Conservation (phyloP, 2,797 vertebrate genomes). For the Alcedo quadribrachys region DNA sequence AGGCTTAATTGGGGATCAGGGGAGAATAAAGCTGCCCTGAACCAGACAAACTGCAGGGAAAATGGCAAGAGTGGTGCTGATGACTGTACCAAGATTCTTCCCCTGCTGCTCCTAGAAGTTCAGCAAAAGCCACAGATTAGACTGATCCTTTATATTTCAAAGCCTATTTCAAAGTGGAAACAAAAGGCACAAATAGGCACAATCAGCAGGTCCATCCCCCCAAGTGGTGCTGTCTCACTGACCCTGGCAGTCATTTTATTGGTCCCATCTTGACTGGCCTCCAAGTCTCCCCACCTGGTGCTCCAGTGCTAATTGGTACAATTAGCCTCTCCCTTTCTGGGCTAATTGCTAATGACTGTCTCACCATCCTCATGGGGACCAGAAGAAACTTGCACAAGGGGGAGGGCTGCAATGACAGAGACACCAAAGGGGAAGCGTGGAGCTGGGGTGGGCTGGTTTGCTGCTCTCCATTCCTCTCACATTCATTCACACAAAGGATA, state of each 20-base stretch:
- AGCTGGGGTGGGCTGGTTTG: not conserved
- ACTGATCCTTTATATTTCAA: not conserved
- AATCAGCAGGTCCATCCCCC: not conserved
- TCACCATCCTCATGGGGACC: not conserved
- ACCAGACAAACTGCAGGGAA: accelerated
- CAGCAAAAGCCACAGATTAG: not conserved
- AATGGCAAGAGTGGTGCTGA: not conserved
- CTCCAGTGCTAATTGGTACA: slow-evolving; percentile 45
- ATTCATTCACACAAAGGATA: not conserved
- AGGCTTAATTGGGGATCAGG: not conserved
- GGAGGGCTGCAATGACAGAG: not conserved
- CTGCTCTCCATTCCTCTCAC: not conserved
- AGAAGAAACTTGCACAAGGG: not conserved
- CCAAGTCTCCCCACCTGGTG: slow-evolving; percentile 32
- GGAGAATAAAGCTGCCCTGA: not conserved
- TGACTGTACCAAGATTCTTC: not conserved
- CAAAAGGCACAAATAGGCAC: not conserved
- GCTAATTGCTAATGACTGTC: slow-evolving; percentile 37
- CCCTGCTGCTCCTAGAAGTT: not conserved
- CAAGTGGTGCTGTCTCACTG: not conserved
- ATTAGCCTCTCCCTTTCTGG: slow-evolving; percentile 42
- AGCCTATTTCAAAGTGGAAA: not conserved
- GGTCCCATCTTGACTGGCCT: not conserved
- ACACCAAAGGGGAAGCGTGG: not conserved
- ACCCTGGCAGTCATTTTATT: not conserved